Evolutionary conservation across 2,888 invertebrate species (phyloP), one percentile per base, ranked within the genome.

Genomic region (Caenorhabditis sp.): DNA sequence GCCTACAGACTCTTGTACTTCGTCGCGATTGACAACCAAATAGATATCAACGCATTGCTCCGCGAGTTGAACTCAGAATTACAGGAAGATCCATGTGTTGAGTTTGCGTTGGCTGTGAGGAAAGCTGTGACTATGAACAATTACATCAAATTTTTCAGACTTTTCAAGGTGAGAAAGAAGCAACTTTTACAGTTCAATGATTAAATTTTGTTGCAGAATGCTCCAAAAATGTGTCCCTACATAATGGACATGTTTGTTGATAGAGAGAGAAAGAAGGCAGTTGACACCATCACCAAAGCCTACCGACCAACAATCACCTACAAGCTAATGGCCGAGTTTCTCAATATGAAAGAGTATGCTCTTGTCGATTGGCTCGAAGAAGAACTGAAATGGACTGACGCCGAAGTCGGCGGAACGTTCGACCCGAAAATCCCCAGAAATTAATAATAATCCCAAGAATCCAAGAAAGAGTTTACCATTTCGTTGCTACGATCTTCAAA

Each of bases 201-300:
- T 31, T 31, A 4, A 6, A 31, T 6, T 31, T 31, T 8, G 6
- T 44, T 64, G 0, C 93, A 95, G 92, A 93, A 94, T 82, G 96
- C 98, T 51, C 98, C 98, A 24, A 94, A 96, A 92, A 98, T 99
- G 98, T 95, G 96, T 59, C 96, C 96, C 79, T 97, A 96, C 94
- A 94, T 99, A 88, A 96, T 99, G 94, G 98, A 98, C 94, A 97
- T 98, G 97, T 98, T 98, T 94, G 95, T 97, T 92, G 96, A 97
- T 88, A 94, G 98, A 92, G 97, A 98, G 93, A 94, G 99, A 92
- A 97, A 96, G 94, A 94, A 94, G 90, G 98, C 97, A 91, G 94
- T 98, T 92, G 97, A 96, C 94, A 95, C 95, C 93, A 96, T 98
- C 93, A 95, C 97, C 89, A 98, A 97, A 95, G 95, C 97, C 97